Base-by-base conservation (phyloP, 1,140 invertebrate species). In the Theocolax elegans region DNA sequence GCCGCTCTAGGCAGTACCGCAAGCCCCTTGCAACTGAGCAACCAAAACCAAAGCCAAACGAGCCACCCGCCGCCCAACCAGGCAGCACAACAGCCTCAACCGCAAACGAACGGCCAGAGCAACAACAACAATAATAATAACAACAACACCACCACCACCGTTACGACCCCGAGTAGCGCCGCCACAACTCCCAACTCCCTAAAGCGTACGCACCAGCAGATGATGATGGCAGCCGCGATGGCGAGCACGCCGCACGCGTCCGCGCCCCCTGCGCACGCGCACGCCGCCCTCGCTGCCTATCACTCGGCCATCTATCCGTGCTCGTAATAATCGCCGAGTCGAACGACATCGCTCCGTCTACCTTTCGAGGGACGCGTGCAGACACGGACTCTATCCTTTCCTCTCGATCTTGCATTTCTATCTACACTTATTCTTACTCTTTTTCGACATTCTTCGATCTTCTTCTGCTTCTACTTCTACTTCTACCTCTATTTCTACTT, bases 1-100 rank as follows among this genome's bases (percentile, higher is more conserved):
- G 79, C 76, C 76, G 77, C 76, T 77, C 78, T 79, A 86, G 87
- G 85, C 87, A 88, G 86, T 87, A 87, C 85, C 86, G 87, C 86
- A 88, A 87, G 87, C 87, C 87, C 85, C 87, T 35, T 87, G 87
- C 87, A 89, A 88, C 84, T 80, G 78, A 85, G 78, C 53, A 66
- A 58, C 81, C 83, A 82, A 84, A 85, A 81, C 82, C 83, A 85
- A 85, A 84, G 82, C 78, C 81, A 84, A 83, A 82, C 80, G 80
- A 84, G 88, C 87, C 76, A 84, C 80, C 83, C 82, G 80, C 79
- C 76, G 29, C 40, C 44, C 44, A 27, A 31, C 35, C 62, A 51
- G 62, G 85, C 86, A 87, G 69, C 78, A 75, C 76, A 77, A 23
- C 51, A 17, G 3, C 2, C 17, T 6, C 15, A 40, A 12, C 17